Conservation (phyloP, 2,888 invertebrate genomes). For the Cheilosia pagana region DNA sequence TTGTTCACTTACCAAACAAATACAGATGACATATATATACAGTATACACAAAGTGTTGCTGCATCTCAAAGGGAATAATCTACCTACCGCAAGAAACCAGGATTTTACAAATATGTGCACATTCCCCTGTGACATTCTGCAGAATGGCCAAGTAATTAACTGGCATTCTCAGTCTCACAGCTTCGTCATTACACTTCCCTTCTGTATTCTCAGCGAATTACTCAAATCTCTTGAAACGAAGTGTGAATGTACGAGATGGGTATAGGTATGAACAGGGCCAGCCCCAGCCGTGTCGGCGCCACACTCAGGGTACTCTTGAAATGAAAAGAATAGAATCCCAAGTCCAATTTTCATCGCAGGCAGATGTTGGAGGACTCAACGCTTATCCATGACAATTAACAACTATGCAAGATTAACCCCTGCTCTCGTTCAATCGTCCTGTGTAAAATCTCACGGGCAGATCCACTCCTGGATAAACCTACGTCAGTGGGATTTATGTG, state of each 20-base stretch:
- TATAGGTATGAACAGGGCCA: neutral
- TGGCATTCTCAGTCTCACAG: conserved; percentile 54
- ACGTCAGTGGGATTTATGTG: conserved; percentile 62
- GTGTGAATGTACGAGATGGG: conserved; percentile 42
- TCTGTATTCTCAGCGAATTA: conserved; percentile 39
- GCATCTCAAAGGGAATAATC: conserved; percentile 7
- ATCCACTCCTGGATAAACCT: neutral
- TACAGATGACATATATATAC: neutral
- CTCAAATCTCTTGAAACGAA: conserved; percentile 44
- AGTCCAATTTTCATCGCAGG: too few species aligned
- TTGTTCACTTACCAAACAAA: neutral
- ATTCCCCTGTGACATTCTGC: conserved; percentile 44
- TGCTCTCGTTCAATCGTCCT: too few species aligned
- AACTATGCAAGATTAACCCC: too few species aligned
- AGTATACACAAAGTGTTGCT: neutral
- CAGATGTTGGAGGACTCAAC: too few species aligned
- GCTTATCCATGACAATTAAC: too few species aligned
- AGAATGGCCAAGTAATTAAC: conserved; percentile 68
- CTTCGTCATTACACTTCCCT: conserved; percentile 16
- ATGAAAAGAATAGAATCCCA: neutral
- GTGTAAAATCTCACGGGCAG: neutral
- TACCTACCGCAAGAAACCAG: conserved; percentile 15
- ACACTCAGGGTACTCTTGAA: too few species aligned
- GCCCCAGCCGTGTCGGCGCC: too few species aligned
- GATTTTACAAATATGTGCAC: conserved; percentile 31